phyloP scores from a whole-genome alignment of 1,140 invertebrate genomes.

The Archegozetes longisetosus region DNA sequence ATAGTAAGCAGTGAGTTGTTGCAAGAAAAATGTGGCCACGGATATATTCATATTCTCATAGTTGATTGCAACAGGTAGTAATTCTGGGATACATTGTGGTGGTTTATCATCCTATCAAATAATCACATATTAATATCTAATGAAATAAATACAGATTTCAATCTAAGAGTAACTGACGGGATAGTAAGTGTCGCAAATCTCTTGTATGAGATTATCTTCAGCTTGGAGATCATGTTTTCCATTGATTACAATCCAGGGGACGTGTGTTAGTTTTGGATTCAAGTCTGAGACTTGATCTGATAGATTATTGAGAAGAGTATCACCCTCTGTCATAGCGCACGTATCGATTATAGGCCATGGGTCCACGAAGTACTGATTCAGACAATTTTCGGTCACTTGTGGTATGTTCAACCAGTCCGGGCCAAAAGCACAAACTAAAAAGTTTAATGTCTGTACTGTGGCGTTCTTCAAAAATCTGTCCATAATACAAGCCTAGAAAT shows the following conservation, averaged over 20 bases:
- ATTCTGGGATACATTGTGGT: not conserved
- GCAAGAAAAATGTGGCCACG: not conserved
- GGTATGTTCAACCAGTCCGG: not conserved
- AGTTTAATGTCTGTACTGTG: not conserved
- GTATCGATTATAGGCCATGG: not conserved
- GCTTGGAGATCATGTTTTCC: not conserved
- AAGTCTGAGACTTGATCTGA: not conserved
- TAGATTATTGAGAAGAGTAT: not conserved
- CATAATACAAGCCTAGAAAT: conserved; percentile 7
- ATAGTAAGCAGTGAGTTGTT: not conserved
- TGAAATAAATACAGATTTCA: not conserved
- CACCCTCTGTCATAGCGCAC: not conserved
- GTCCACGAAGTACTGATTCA: not conserved
- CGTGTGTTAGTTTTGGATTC: conserved; percentile 2
- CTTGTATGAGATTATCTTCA: not conserved
- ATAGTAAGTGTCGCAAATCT: not conserved
- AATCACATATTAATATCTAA: not conserved
- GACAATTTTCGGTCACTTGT: conserved; percentile 1
- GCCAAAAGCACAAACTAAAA: not conserved
- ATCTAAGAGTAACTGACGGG: not conserved
- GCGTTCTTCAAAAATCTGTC: not conserved
- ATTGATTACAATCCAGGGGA: not conserved
- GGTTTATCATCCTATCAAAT: conserved; percentile 1
- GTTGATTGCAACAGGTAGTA: not conserved
- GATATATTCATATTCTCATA: not conserved